Evolutionary conservation across 2,113 vertebrate species (phyloP).

Genomic region (Copsychus sechellarum): DNA sequence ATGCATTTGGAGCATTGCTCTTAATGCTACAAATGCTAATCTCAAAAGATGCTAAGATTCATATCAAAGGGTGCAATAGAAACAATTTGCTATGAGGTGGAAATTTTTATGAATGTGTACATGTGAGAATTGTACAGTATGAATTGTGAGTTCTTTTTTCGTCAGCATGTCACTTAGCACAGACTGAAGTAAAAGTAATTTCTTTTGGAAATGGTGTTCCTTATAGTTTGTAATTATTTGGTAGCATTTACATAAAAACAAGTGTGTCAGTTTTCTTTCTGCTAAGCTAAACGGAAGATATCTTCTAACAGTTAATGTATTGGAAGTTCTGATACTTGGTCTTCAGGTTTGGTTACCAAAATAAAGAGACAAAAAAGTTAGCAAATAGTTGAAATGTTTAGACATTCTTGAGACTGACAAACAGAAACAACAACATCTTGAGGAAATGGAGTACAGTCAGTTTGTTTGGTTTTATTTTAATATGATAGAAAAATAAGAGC

Average conservation of each 20-base stretch:
- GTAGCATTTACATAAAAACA: not conserved
- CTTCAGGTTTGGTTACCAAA: not conserved
- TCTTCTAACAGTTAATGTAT: not conserved
- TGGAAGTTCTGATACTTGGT: not conserved
- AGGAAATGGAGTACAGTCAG: not conserved
- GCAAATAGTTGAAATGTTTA: not conserved
- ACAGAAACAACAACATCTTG: not conserved
- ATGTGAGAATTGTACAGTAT: not conserved
- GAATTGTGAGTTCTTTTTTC: not conserved
- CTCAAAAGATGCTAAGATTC: not conserved
- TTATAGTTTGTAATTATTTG: not conserved
- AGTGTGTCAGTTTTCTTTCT: not conserved
- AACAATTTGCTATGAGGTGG: not conserved
- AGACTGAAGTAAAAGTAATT: not conserved
- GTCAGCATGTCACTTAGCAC: not conserved
- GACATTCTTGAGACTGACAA: not conserved
- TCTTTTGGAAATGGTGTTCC: not conserved
- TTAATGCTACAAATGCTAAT: not conserved
- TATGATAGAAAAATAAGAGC: not conserved
- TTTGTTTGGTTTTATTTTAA: not conserved
- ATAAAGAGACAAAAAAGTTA: not conserved
- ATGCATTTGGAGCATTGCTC: not conserved
- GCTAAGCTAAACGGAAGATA: not conserved
- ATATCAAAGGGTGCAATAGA: not conserved
- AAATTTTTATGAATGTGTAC: not conserved